Evolutionary conservation across 2,888 invertebrate species (phyloP).

Genomic region (Drosophila lutescens): DNA sequence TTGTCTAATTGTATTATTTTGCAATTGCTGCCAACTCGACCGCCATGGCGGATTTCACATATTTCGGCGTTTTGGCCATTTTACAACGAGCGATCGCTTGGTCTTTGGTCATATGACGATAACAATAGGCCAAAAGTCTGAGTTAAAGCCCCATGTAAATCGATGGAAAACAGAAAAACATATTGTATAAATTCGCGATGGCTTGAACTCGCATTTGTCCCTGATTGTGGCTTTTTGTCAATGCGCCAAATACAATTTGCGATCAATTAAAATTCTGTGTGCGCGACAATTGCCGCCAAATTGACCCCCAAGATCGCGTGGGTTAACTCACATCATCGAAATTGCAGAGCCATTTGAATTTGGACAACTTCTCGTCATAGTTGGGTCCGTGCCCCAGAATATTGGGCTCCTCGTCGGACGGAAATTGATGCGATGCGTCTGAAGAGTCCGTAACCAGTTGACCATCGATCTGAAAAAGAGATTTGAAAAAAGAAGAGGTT

Average conservation of each 20-base stretch:
- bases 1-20: constrained; percentile 68
- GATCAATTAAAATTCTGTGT: constrained; percentile 48
- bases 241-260: constrained; percentile 45
- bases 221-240: constrained; percentile 23
- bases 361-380: constrained; percentile 67
- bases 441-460: constrained; percentile 56
- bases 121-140: not conserved
- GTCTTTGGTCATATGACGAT: constrained; percentile 40
- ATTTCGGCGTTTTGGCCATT: constrained; percentile 54
- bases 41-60: constrained; percentile 55
- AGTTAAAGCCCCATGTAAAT: constrained; percentile 17
- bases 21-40: constrained; percentile 64
- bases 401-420: constrained; percentile 82
- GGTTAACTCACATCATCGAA: constrained; percentile 84
- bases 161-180: not conserved
- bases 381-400: constrained; percentile 78
- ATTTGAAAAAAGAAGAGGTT: constrained; percentile 1
- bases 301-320: constrained; percentile 19
- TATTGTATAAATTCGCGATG: not conserved
- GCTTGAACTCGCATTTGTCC: constrained; percentile 15
- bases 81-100: constrained; percentile 58
- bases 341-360: constrained; percentile 81
- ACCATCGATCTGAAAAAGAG: constrained; percentile 73
- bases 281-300: constrained; percentile 35
- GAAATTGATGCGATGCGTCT: constrained; percentile 78